Evolutionary conservation across 2,888 invertebrate species (phyloP).

Genomic region (Epinotia ramella): DNA sequence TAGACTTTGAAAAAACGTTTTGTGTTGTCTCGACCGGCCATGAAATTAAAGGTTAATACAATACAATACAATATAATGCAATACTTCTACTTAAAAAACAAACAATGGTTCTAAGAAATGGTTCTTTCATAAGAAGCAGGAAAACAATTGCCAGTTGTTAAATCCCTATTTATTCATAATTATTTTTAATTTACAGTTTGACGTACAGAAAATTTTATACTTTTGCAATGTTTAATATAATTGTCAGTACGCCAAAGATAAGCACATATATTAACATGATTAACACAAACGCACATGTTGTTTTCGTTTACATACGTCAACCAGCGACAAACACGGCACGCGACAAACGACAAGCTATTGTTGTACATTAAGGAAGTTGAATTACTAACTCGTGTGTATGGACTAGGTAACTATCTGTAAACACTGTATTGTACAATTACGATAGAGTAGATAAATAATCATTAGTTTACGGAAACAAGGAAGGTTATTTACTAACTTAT

Average conservation of each 20-base stretch:
- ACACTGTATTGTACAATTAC: neutral
- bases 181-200: too few species aligned
- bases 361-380: constrained; percentile 12
- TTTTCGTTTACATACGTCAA: constrained; percentile 1
- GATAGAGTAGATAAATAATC: too few species aligned
- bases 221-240: too few species aligned
- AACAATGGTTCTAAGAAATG: neutral
- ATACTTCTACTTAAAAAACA: neutral
- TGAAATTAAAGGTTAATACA: constrained; percentile 12
- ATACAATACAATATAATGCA: neutral
- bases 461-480: too few species aligned
- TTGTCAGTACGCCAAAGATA: too few species aligned
- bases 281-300: neutral
- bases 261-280: neutral
- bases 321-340: constrained; percentile 5
- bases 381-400: neutral
- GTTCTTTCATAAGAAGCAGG: neutral
- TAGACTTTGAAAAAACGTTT: constrained; percentile 7
- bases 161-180: too few species aligned
- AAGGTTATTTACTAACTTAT: too few species aligned
- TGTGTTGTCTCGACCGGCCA: constrained; percentile 4
- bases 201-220: too few species aligned
- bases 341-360: constrained; percentile 15
- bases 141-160: too few species aligned
- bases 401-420: neutral